Evolutionary conservation across 2,888 invertebrate genomes (phyloP).

Genomic region (Chaitophorus viminalis): DNA sequence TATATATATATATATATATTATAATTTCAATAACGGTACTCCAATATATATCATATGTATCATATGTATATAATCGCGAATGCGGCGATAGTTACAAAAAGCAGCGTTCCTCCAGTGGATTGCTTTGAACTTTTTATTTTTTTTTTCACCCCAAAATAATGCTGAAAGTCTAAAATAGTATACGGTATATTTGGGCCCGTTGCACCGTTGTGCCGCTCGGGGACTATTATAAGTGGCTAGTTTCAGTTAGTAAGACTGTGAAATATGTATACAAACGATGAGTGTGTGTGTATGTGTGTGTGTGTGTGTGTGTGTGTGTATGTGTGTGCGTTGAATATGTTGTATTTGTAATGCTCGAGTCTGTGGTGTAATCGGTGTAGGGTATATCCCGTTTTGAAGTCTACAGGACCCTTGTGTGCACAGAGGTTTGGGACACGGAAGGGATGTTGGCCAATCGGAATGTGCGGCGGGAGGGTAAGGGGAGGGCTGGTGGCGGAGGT

Average conservation of each 20-base stretch:
- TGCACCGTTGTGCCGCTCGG: constrained; percentile 8
- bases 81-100: constrained; percentile 2
- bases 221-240: constrained; percentile 32
- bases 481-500: too few species aligned
- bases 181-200: constrained; percentile 8
- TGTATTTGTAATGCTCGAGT: constrained; percentile 7
- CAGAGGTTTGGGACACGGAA: constrained; percentile 31
- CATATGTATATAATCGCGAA: not conserved
- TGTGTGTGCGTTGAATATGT: not conserved
- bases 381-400: constrained; percentile 51
- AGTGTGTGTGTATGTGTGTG: not conserved
- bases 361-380: constrained; percentile 42
- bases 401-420: constrained; percentile 41
- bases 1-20: too few species aligned
- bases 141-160: not conserved
- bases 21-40: too few species aligned
- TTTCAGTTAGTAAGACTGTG: constrained; percentile 36
- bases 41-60: too few species aligned
- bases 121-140: not conserved
- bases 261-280: constrained; percentile 50
- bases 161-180: constrained; percentile 25
- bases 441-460: constrained; percentile 27
- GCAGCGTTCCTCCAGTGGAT: constrained; percentile 10
- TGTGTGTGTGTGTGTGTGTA: too few species aligned
- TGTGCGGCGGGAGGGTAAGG: not conserved